Evolutionary conservation across 2,888 invertebrate genomes (phyloP), one percentile per base, ranked within the genome.

Genomic region (Nomada fabriciana): DNA sequence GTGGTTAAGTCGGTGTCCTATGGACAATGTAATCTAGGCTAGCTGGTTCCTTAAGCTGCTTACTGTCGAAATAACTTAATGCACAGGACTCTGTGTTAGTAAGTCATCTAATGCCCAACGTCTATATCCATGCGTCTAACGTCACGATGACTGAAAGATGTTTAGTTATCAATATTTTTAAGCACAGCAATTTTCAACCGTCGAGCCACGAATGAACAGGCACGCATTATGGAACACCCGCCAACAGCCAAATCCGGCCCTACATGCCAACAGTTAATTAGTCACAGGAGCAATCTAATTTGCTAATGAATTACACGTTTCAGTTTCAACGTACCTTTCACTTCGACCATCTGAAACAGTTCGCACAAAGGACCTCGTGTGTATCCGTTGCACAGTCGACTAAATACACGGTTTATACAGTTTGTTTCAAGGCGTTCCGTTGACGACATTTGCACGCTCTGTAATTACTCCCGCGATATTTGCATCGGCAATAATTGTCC

Each of bases 31-130:
- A 82, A 69, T 70, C 68, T 70, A 52, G 25, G 70, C n/a, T 70
- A 61, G 61, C 75, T 52, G 67, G 43, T 63, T 80, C 61, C 80
- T 82, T 80, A 82, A 82, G 80, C 82, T 79, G 60, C 75, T 82
- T 82, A 82, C 55, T 61, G 75, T 80, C 70, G 67, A 71, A 80
- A 75, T 71, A 80, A 70, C 70, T 82, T 70, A 75, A 71, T 55
- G 61, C 55, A 23, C 60, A 60, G 68, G 60, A 20, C 47, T 42
- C 10, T 65, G 47, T 42, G n/a, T 43, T 23, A 52, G 53, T 13
- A 59, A 64, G 20, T 29, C 43, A 36, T 55, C 47, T 18, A 50
- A 71, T 23, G 63, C 65, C 25, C 60, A 7, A 36, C 36, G 7
- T n/a, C 36, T 36, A 5, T 9, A 7, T 36, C 36, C 7, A 5